Base-by-base conservation (phyloP, 2,888 invertebrate species). In the Diadegma fenestrale region DNA sequence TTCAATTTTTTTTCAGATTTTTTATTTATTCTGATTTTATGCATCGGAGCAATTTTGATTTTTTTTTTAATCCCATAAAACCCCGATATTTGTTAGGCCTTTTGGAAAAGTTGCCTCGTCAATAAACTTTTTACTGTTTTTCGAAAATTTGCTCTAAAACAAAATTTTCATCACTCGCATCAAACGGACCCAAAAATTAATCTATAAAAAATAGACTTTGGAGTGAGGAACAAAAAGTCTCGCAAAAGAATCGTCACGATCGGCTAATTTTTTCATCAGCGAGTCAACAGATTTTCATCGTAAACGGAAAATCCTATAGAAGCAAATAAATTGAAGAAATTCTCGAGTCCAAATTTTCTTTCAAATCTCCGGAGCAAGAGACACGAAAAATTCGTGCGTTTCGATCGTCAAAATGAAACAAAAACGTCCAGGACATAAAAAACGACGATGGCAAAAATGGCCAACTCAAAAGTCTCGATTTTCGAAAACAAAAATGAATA, bases 21-120 rank as follows among this genome's bases (percentile, higher is more conserved):
- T 33, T 14, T 14, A 51, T 37, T 37, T 37, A 19, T 22, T 54
- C 30, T 69, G n/a, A 64, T 76, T 63, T 73, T 79, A 76, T 41
- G 43, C 75, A 64, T 79, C 78, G 76, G 48, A 6, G 33, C 4
- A 41, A 61, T 58, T 73, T 72, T 26, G 19, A 30, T 68, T 22
- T 14, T 37, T n/a, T n/a, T n/a, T n/a, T 8, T n/a, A 37, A 64
- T 64, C 64, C 64, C 33, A 33, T 19, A 63, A 6, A 12, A 33
- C 12, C 12, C 14, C 17, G 41, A 73, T 4, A 17, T 61, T 48
- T 22, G n/a, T 58, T 14, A 14, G 58, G 26, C 58, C 12, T 12
- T 26, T 26, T 1, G 6, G 26, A 37, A 37, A 37, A 37, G 37
- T 37, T 37, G 37, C 1, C 10, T 10, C 8, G 37, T 37, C 37